Percentiles rank a stretch among this genome's conserved stretches.
Evolutionary conservation across 2,888 invertebrate species (phyloP).

Genomic region (Andrena dorsata): DNA sequence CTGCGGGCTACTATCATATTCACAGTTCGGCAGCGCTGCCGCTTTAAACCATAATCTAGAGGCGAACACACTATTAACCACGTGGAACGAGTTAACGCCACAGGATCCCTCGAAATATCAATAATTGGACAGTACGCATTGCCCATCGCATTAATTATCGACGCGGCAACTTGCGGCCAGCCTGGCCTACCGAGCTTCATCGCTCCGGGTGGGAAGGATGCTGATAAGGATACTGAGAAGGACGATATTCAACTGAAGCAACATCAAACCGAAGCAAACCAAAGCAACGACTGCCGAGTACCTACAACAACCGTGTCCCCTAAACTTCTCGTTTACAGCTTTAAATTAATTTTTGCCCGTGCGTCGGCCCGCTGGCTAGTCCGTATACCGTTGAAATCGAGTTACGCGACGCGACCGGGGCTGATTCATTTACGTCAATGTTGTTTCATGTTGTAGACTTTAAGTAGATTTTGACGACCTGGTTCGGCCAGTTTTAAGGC

Average conservation of each 20-base stretch:
- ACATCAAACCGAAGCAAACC: too few species aligned
- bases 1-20: slow-evolving; percentile 45
- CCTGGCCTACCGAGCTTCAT: neutral
- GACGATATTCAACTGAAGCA: neutral
- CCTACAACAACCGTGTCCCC: too few species aligned
- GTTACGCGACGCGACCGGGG: neutral
- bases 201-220: neutral
- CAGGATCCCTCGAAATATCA: slow-evolving; percentile 49
- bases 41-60: slow-evolving; percentile 49
- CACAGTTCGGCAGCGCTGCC: slow-evolving; percentile 11
- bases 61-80: slow-evolving; percentile 34
- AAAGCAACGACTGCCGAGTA: too few species aligned
- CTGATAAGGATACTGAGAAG: too few species aligned
- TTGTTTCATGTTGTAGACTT: neutral
- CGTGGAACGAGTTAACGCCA: slow-evolving; percentile 52
- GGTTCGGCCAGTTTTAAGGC: neutral
- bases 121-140: slow-evolving; percentile 41
- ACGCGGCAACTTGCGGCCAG: neutral
- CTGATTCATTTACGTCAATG: neutral
- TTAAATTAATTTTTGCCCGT: neutral
- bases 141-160: slow-evolving; percentile 42
- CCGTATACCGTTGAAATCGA: slow-evolving; percentile 15
- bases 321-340: neutral
- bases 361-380: neutral
- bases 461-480: neutral